A percentile compares a stretch with the other conserved stretches of the same genome.
Conservation (phyloP, 2,113 vertebrate species). For the Ramphastos sulfuratus region DNA sequence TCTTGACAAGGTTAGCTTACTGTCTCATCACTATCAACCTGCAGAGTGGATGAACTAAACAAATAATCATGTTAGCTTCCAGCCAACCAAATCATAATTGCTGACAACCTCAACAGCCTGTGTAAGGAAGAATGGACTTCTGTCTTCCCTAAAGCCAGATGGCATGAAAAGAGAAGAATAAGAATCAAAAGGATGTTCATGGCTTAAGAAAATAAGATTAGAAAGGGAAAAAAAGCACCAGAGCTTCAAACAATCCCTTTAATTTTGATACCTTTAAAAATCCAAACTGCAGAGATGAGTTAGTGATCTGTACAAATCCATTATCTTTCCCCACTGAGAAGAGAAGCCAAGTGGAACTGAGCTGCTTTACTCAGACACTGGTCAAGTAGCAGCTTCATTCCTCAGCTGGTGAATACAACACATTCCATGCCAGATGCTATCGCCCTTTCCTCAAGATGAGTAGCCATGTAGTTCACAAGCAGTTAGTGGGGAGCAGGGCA, state of each 20-base stretch:
- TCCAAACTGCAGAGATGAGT: slow-evolving; percentile 53
- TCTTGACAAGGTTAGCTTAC: slow-evolving; percentile 42
- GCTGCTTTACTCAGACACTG: slow-evolving; percentile 7
- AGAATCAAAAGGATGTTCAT: slow-evolving; percentile 15
- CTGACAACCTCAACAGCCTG: slow-evolving; percentile 42
- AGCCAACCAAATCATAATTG: slow-evolving; percentile 54
- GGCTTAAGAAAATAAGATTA: slow-evolving; percentile 54
- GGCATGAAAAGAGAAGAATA: background rate
- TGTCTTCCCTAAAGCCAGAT: slow-evolving; percentile 44
- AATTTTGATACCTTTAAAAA: slow-evolving; percentile 43
- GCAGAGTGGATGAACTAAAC: slow-evolving; percentile 45
- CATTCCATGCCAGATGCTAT: background rate
- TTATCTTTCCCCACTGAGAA: slow-evolving; percentile 70
- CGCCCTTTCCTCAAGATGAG: background rate
- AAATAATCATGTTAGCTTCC: slow-evolving; percentile 57
- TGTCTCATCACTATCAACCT: slow-evolving; percentile 46
- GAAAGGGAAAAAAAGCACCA: background rate
- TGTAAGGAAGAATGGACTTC: slow-evolving; percentile 1
- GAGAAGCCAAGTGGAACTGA: slow-evolving; percentile 70
- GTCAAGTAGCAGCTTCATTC: slow-evolving; percentile 57
- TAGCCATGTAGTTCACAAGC: background rate
- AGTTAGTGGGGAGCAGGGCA: background rate
- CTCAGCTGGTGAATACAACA: slow-evolving; percentile 55
- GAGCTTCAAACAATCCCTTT: slow-evolving; percentile 30
- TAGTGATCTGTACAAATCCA: slow-evolving; percentile 75